Base-by-base conservation (phyloP, 2,797 vertebrate species). In the Cryptoprocta ferox region DNA sequence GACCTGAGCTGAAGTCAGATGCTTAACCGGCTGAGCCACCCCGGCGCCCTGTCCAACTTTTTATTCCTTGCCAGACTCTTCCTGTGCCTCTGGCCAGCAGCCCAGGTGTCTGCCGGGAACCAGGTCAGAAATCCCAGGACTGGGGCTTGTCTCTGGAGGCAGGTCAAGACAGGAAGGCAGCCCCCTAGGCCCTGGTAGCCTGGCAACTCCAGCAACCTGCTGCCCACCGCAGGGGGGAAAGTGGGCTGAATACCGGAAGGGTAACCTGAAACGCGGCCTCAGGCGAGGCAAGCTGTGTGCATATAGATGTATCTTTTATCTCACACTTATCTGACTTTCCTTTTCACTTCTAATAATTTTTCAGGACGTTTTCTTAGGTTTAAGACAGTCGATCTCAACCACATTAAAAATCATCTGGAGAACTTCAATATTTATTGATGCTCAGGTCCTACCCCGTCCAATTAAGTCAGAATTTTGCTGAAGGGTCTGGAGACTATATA, bases 341-440 rank as follows among this genome's bases (percentile, higher is more conserved):
- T 82, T 79, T 39, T 35, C 48, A 82, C 9, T 63, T 96, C 45
- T 76, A 71, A 24, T 79, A 66, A n/a, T 53, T 95, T 83, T n/a
- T 32, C 16, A 73, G 66, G 32, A 12, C 30, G 71, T 53, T 95
- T 91, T 93, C 50, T 85, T 39, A 91, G 35, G 45, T 42, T 82
- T 93, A 63, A 32, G 82, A 65, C 5, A 91, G 50, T 80, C 45
- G n/a, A 70, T 45, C 32, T 63, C 13, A 48, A 59, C 16, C 35
- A 81, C 61, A 53, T 82, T 95, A 86, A 45, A 89, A 63, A 91
- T 45, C 26, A 80, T 19, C 42, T 56, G 53, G 61, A 92, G 15
- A 91, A 87, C 39, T 80, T 86, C 21, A 39, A 35, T 85, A 89
- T 83, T 87, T 73, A 83, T 80, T 90, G 80, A 81, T 87, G 18